Percentiles rank a stretch among this genome's conserved stretches.
Evolutionary conservation across 2,113 vertebrate species (phyloP).

Genomic region (Chloropsis hardwickii): DNA sequence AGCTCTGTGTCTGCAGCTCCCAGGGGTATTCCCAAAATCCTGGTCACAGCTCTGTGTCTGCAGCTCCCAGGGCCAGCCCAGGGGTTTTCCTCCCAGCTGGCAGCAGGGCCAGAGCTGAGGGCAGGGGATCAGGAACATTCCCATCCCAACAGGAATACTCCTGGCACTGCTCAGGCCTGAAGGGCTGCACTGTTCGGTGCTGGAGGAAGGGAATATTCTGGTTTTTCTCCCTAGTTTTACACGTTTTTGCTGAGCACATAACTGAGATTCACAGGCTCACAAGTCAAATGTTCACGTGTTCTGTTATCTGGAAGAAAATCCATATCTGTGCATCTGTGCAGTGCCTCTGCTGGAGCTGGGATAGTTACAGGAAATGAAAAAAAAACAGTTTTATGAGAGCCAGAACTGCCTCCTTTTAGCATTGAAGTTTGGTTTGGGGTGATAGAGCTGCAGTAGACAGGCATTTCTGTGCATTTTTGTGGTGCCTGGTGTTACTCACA

Average conservation of each 20-base stretch:
- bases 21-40: background rate
- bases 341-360: background rate
- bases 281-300: background rate
- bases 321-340: background rate
- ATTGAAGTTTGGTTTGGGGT: background rate
- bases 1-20: too few relatives aligned
- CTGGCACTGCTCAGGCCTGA: background rate
- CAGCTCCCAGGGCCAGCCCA: background rate
- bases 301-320: background rate
- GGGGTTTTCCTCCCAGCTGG: background rate
- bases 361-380: background rate
- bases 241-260: background rate
- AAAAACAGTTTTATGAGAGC: rapidly evolving
- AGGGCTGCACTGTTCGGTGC: background rate
- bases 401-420: background rate
- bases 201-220: background rate
- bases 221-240: background rate
- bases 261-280: background rate
- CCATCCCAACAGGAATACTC: background rate
- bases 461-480: background rate
- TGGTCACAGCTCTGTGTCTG: too few relatives aligned
- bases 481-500: background rate
- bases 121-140: background rate
- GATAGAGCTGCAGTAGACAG: background rate
- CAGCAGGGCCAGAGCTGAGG: background rate